Percentiles rank a stretch among this genome's conserved stretches.
Evolutionary conservation across 1,140 invertebrate species (phyloP).

Genomic region (Drosophila mojavensis): DNA sequence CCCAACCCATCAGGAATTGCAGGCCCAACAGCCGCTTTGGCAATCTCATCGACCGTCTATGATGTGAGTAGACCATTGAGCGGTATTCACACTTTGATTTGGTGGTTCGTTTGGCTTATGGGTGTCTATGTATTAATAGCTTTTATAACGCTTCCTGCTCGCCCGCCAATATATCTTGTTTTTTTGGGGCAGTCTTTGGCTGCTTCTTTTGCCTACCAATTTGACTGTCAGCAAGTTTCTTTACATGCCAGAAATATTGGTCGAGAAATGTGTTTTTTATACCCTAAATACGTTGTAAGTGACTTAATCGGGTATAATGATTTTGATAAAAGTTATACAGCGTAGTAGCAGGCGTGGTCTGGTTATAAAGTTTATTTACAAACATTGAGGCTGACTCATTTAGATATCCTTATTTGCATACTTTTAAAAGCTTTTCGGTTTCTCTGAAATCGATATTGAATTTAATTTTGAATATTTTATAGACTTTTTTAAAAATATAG

Average conservation of each 20-base stretch:
- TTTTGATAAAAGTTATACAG: too few relatives aligned
- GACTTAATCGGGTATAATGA: too few relatives aligned
- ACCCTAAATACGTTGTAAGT: too few relatives aligned
- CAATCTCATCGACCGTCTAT: conserved; percentile 25
- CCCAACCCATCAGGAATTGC: neutral
- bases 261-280: conserved; percentile 25
- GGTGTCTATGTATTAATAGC: conserved; percentile 65
- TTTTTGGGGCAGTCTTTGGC: conserved; percentile 2
- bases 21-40: neutral
- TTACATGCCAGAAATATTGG: conserved; percentile 41
- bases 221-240: conserved; percentile 68
- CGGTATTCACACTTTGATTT: conserved; percentile 76
- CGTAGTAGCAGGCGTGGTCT: too few relatives aligned
- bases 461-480: too few relatives aligned
- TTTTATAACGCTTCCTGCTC: conserved; percentile 71
- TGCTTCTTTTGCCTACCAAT: conserved; percentile 56
- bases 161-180: conserved; percentile 40
- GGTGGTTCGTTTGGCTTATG: conserved; percentile 20
- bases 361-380: too few relatives aligned
- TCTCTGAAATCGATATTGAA: too few relatives aligned
- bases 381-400: too few relatives aligned
- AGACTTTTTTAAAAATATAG: too few relatives aligned
- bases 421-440: too few relatives aligned
- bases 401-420: too few relatives aligned
- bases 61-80: conserved; percentile 54